phyloP scores from a whole-genome alignment of 2,113 vertebrate species.

The rabbit (Oryctolagus cuniculus) region DNA sequence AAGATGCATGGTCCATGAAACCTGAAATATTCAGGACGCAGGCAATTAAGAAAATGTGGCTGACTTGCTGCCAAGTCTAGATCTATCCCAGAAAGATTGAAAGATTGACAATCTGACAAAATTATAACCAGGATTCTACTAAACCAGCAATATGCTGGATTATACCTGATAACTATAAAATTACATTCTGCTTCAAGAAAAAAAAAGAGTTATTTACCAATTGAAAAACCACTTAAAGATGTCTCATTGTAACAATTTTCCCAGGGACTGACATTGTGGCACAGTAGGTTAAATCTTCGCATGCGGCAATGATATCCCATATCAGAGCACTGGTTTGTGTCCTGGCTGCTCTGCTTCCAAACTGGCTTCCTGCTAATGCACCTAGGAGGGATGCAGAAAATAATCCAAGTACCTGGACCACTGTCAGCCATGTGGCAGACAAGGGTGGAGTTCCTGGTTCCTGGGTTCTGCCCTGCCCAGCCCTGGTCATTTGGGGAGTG shows the following conservation, averaged over 20 bases:
- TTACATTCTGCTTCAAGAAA: not conserved
- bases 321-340: no score
- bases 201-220: not conserved
- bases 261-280: no score
- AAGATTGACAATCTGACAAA: constrained; percentile 7
- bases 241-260: not conserved
- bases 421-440: no score
- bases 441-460: no score
- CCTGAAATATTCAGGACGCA: not conserved
- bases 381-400: no score
- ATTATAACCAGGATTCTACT: not conserved
- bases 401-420: no score
- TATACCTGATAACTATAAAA: not conserved
- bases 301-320: no score
- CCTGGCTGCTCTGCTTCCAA: no score
- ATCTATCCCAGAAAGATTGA: not conserved
- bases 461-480: no score
- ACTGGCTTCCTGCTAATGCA: no score
- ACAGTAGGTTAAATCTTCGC: no score
- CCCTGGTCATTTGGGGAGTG: no score
- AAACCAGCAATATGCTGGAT: not conserved
- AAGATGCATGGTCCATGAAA: not conserved
- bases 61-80: not conserved
- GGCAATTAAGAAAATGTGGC: constrained; percentile 6
- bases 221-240: not conserved